These are phyloP conservation scores for Drosophila triauraria DNA, from an alignment of 1,140 invertebrate genomes.

Conservation along the genomic window DNA sequence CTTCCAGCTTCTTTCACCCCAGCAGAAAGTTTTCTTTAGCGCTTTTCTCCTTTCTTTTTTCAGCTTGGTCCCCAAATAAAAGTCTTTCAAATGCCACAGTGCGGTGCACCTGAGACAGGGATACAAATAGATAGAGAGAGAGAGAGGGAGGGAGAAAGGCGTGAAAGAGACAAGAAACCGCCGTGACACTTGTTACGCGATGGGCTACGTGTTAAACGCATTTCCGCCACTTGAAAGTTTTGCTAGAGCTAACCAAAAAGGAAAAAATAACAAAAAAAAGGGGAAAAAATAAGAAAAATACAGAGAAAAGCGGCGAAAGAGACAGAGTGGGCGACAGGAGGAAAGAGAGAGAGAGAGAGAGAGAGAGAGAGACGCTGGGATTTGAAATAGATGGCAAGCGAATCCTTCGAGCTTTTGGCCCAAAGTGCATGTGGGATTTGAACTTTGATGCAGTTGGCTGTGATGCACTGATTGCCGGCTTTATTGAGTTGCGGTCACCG, in stretches of 20 bases:
- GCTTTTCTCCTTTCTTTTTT: conserved; percentile 12
- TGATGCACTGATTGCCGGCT: conserved; percentile 63
- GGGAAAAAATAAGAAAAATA: neutral
- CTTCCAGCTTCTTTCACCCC: conserved; percentile 20
- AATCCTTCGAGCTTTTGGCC: conserved; percentile 53
- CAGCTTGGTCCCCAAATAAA: conserved; percentile 54
- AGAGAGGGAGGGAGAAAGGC: neutral
- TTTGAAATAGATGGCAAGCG: conserved; percentile 35
- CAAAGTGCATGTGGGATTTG: conserved; percentile 72
- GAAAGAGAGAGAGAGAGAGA: too few species aligned
- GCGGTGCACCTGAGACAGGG: conserved; percentile 60
- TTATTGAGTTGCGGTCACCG: conserved; percentile 61
- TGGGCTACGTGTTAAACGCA: conserved; percentile 72
- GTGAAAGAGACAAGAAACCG: conserved; percentile 14
- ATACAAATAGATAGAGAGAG: conserved; percentile 30
- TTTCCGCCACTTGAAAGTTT: conserved; percentile 72
- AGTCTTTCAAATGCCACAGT: conserved; percentile 64
- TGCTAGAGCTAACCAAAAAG: conserved; percentile 6
- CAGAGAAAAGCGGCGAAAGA: conserved; percentile 1
- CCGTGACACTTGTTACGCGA: conserved; percentile 57
- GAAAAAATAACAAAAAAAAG: neutral
- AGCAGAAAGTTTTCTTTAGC: conserved; percentile 53
- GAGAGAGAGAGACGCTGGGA: neutral
- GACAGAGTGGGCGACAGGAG: neutral
- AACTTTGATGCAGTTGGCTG: conserved; percentile 62